These are phyloP conservation scores for Numida meleagris DNA, from an alignment of 2,113 vertebrate species.

Conservation along the genomic window DNA sequence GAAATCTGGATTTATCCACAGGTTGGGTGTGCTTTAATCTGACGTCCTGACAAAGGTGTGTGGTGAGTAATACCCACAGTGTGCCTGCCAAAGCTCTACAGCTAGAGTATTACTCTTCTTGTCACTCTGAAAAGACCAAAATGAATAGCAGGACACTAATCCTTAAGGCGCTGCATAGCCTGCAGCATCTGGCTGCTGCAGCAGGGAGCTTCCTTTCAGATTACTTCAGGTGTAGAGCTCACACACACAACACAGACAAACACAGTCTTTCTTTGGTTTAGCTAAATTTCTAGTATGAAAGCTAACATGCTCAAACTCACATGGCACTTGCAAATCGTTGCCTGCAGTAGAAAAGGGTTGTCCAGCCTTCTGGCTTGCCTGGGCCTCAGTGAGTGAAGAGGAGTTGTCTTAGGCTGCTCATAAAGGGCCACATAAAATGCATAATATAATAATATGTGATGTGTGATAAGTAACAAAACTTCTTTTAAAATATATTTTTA, in stretches of 20 bases:
- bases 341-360: fast-evolving
- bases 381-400: too few species aligned
- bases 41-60: slow-evolving; percentile 41
- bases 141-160: slow-evolving; percentile 64
- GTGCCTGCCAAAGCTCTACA: slow-evolving; percentile 27
- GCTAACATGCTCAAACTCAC: neutral
- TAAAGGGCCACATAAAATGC: too few species aligned
- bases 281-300: neutral
- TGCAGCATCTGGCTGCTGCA: slow-evolving; percentile 20
- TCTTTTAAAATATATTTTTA: too few species aligned
- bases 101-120: slow-evolving; percentile 21
- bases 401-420: too few species aligned
- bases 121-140: slow-evolving; percentile 30
- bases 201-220: slow-evolving; percentile 17
- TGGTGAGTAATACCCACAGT: slow-evolving; percentile 48
- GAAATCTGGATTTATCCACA: neutral
- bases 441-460: too few species aligned
- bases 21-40: slow-evolving; percentile 51
- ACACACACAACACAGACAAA: neutral
- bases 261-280: neutral
- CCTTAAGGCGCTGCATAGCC: slow-evolving; percentile 2
- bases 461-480: too few species aligned
- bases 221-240: slow-evolving; percentile 16
- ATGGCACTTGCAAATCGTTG: neutral
- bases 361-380: too few species aligned